Evolutionary conservation across 2,888 invertebrate genomes (phyloP).

Genomic region (Leptinotarsa haldemani): DNA sequence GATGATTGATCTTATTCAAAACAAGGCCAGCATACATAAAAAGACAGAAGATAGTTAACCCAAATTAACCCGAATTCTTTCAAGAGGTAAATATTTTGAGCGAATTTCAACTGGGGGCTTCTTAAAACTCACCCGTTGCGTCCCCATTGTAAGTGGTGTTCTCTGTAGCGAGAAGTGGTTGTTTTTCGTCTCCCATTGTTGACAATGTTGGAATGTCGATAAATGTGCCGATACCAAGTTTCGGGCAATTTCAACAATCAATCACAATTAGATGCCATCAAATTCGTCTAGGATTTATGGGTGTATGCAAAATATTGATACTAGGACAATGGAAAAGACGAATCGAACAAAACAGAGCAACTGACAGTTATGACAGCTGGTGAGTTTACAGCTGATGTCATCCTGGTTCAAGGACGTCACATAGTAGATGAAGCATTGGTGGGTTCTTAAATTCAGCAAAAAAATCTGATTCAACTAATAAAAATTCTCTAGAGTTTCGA

Average conservation of each 20-base stretch:
- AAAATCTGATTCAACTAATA: no score
- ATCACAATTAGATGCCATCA: background rate
- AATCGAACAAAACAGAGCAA: constrained; percentile 1
- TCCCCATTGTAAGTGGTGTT: constrained; percentile 51
- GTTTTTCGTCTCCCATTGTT: constrained; percentile 54
- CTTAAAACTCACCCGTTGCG: constrained; percentile 48
- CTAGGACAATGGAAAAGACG: constrained; percentile 7
- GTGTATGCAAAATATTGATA: background rate
- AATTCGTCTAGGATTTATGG: background rate
- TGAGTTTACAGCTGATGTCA: constrained; percentile 14
- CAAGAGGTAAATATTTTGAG: background rate
- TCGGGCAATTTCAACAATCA: background rate
- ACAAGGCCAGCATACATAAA: background rate
- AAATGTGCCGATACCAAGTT: background rate
- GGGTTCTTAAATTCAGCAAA: no score
- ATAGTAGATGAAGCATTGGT: no score
- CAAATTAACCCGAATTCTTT: background rate
- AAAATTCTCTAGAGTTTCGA: no score
- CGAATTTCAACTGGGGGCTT: background rate
- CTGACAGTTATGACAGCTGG: constrained; percentile 5
- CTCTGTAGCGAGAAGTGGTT: constrained; percentile 54
- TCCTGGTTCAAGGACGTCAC: no score
- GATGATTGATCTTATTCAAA: background rate
- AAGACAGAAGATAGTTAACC: background rate
- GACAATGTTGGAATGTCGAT: background rate